A percentile compares a stretch with the other conserved stretches of the same genome.
Evolutionary conservation across 2,113 vertebrate species (phyloP).

Genomic region (Actenoides lindsayi): DNA sequence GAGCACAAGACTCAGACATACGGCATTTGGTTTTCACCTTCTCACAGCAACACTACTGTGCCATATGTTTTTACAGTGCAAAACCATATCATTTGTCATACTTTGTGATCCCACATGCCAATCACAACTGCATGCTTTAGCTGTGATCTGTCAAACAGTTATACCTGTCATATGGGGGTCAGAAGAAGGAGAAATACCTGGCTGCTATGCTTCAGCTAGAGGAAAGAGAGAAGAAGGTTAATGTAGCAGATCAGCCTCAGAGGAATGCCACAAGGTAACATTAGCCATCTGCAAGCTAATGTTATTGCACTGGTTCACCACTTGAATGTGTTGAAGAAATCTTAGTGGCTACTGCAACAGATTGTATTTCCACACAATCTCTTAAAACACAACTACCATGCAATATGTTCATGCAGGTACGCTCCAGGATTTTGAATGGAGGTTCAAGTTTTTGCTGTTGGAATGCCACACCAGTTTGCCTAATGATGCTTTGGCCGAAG

Average conservation of each 20-base stretch:
- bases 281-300: not conserved
- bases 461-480: not conserved
- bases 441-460: not conserved
- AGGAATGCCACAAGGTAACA: not conserved
- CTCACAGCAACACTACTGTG: not conserved
- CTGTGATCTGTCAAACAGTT: constrained; percentile 9
- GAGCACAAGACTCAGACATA: not conserved
- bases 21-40: not conserved
- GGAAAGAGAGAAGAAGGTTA: not conserved
- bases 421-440: not conserved
- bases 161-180: not conserved
- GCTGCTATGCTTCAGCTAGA: not conserved
- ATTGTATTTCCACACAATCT: not conserved
- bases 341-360: not conserved
- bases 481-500: not conserved
- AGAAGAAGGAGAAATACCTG: not conserved
- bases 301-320: not conserved
- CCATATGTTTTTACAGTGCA: not conserved
- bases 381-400: not conserved
- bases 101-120: not conserved
- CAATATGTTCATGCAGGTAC: accelerated
- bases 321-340: not conserved
- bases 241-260: not conserved
- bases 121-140: not conserved
- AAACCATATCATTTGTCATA: not conserved